These are phyloP conservation scores for Acromyrmex echinatior DNA, from an alignment of 1,140 invertebrate genomes.

Conservation along the genomic window DNA sequence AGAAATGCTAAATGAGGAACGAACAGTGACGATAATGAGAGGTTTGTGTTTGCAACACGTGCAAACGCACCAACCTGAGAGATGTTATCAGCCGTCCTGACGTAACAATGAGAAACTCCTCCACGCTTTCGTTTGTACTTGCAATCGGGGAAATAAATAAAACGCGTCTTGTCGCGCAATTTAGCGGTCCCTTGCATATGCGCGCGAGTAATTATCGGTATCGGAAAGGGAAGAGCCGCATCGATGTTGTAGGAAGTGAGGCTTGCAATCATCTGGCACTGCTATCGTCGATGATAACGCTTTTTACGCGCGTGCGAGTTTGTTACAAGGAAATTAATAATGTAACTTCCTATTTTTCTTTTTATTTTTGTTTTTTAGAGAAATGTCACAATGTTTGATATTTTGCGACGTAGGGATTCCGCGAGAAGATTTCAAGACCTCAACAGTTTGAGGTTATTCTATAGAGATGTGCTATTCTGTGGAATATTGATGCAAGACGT, in stretches of 20 bases:
- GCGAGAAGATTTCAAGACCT: not conserved
- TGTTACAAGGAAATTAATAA: not conserved
- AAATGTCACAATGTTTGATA: not conserved
- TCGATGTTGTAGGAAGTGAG: not conserved
- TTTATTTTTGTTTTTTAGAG: not conserved
- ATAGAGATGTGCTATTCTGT: not conserved
- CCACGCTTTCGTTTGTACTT: conserved; percentile 83
- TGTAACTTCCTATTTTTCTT: not conserved
- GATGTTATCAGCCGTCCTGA: conserved; percentile 82
- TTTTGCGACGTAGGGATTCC: too few relatives aligned
- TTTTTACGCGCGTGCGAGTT: not conserved
- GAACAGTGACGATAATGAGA: conserved; percentile 80
- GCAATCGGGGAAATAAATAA: conserved; percentile 77
- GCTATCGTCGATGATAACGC: not conserved
- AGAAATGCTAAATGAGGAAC: conserved; percentile 75
- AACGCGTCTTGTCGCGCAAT: conserved; percentile 59
- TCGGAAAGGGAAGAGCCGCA: not conserved
- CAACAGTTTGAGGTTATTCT: not conserved
- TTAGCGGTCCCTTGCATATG: conserved; percentile 21
- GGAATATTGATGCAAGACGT: not conserved
- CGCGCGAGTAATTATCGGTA: conserved; percentile 30
- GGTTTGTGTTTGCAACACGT: conserved; percentile 78
- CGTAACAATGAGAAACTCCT: conserved; percentile 86
- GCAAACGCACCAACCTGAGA: conserved; percentile 78
- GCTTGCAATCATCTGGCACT: not conserved